Conservation (phyloP, 2,113 vertebrate species). For the Eclectus roratus region DNA sequence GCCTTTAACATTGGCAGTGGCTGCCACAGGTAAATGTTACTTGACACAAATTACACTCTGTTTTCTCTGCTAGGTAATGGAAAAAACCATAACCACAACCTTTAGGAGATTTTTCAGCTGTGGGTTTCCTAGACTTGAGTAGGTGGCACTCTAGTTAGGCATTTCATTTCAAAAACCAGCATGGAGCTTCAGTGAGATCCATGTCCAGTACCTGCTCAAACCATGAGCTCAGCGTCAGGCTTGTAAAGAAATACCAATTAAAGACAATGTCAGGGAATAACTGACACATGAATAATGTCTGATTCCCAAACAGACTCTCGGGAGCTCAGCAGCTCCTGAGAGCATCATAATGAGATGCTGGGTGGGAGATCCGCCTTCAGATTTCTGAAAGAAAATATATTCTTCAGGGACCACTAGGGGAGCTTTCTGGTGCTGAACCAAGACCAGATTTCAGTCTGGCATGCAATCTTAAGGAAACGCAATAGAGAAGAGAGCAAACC, state of each 20-base stretch:
- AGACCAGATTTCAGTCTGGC: not conserved
- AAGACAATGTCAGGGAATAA: not conserved
- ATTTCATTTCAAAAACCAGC: not conserved
- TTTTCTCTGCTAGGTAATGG: not conserved
- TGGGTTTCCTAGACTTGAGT: not conserved
- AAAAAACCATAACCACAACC: not conserved
- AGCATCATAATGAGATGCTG: not conserved
- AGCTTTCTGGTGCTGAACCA: not conserved
- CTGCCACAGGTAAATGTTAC: not conserved
- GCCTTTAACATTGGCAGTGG: not conserved
- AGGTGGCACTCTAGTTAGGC: not conserved
- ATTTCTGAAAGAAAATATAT: fast-evolving
- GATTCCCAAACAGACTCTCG: not conserved
- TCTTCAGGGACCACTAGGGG: not conserved
- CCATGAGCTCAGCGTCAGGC: not conserved
- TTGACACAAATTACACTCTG: not conserved
- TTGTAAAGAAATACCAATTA: not conserved
- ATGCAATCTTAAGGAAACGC: not conserved
- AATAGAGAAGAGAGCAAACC: not conserved
- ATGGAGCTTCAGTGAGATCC: not conserved
- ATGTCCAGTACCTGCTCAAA: not conserved
- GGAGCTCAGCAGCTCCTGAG: not conserved
- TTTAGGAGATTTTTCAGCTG: not conserved
- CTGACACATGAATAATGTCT: not conserved
- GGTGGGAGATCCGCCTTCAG: not conserved